Evolutionary conservation across 2,888 invertebrate genomes (phyloP).

Genomic region (Megamerina dolium): DNA sequence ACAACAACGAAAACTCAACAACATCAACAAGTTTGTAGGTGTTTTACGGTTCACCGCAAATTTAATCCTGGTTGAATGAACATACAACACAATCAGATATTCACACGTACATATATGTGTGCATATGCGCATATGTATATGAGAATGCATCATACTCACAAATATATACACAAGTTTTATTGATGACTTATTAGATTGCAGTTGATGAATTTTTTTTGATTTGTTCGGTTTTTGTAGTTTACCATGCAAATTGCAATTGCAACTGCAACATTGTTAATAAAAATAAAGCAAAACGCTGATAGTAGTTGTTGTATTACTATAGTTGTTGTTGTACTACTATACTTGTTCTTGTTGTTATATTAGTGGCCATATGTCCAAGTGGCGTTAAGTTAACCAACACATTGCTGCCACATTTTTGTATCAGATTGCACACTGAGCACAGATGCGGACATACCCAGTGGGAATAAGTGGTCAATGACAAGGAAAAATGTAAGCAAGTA

Average conservation of each 20-base stretch:
- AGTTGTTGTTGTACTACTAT: neutral
- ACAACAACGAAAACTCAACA: no score
- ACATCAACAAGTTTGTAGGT: slow-evolving; percentile 4
- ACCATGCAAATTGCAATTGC: neutral
- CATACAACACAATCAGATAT: slow-evolving; percentile 1
- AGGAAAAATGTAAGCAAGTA: no score
- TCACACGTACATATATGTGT: slow-evolving; percentile 2
- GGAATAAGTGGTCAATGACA: neutral
- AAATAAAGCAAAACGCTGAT: neutral
- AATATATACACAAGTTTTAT: neutral
- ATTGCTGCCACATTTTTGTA: slow-evolving; percentile 2
- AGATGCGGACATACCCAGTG: neutral
- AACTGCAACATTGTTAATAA: neutral
- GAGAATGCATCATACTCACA: neutral
- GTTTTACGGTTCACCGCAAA: slow-evolving; percentile 7
- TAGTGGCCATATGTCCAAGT: neutral
- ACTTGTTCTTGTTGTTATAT: neutral
- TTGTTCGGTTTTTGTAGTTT: neutral
- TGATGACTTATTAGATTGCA: slow-evolving; percentile 4
- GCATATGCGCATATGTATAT: slow-evolving; percentile 1
- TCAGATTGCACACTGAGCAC: neutral
- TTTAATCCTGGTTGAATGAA: slow-evolving; percentile 4
- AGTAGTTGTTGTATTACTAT: neutral
- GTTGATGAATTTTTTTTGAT: neutral
- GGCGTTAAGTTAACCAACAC: neutral